These are phyloP conservation scores for Emydocephalus ijimae DNA, from an alignment of 2,113 vertebrate species.

Conservation along the genomic window DNA sequence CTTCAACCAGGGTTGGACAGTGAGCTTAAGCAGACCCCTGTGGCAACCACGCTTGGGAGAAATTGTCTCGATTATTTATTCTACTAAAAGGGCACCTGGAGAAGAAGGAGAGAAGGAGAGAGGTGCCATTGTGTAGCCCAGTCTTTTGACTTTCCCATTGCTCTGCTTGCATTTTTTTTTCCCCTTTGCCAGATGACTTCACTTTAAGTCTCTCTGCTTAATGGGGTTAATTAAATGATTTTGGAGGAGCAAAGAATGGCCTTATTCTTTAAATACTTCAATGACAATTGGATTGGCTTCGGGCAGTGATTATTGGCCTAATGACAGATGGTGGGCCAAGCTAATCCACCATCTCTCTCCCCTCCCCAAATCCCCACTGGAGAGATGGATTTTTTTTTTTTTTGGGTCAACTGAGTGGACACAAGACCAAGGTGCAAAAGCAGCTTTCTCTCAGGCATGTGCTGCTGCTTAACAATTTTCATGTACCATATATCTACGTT, in stretches of 20 bases:
- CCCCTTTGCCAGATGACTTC: not conserved
- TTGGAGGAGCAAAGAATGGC: conserved; percentile 25
- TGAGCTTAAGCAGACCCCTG: not conserved
- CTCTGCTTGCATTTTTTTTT: not conserved
- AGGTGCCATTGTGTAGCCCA: not conserved
- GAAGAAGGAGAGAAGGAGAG: not conserved
- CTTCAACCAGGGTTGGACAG: not conserved
- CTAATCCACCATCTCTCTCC: conserved; percentile 49
- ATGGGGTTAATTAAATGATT: not conserved
- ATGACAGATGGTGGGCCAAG: conserved; percentile 61
- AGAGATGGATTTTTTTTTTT: conserved; percentile 52
- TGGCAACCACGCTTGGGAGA: not conserved
- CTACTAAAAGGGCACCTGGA: not conserved
- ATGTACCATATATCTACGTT: not conserved
- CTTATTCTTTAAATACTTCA: conserved; percentile 29
- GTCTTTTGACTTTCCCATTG: not conserved
- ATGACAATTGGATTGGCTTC: conserved; percentile 62
- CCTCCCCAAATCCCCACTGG: conserved; percentile 45
- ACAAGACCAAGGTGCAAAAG: not conserved
- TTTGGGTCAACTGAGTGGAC: not conserved
- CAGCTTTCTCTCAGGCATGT: conserved; percentile 17
- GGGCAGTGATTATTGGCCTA: conserved; percentile 45
- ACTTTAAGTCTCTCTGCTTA: rapidly evolving
- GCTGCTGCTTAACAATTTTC: not conserved
- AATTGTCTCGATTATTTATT: not conserved